These are phyloP conservation scores for Elachura formosa DNA, from an alignment of 2,113 vertebrate species.

Conservation along the genomic window DNA sequence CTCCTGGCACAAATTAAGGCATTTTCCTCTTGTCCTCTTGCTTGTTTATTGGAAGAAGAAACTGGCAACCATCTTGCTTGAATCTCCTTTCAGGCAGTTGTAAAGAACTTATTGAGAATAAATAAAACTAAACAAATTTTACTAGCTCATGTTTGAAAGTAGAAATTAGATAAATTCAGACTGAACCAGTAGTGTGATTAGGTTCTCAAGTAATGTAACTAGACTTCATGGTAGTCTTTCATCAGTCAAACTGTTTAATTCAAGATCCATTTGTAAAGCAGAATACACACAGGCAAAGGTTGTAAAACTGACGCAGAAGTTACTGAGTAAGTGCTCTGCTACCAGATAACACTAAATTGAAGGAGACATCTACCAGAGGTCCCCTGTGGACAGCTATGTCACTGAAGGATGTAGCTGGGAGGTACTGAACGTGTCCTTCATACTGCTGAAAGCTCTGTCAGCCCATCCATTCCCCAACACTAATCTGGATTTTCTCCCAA, in stretches of 20 bases:
- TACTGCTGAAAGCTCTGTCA: background rate
- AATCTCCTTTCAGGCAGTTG: background rate
- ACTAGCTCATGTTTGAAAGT: background rate
- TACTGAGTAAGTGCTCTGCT: background rate
- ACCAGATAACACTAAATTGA: background rate
- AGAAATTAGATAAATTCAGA: background rate
- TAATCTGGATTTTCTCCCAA: background rate
- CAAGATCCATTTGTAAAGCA: background rate
- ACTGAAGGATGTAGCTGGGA: background rate
- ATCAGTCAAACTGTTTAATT: background rate
- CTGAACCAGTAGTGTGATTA: background rate
- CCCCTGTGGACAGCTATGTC: background rate
- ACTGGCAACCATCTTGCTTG: rapidly evolving
- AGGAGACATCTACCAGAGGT: background rate
- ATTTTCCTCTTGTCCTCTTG: background rate
- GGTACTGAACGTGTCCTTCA: background rate
- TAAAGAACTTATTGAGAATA: background rate
- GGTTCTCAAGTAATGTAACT: background rate
- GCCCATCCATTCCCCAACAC: background rate
- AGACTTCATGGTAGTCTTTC: background rate
- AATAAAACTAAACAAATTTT: background rate
- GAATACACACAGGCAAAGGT: background rate
- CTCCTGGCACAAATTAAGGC: background rate
- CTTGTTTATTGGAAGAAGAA: background rate
- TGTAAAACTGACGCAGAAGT: background rate